phyloP scores from a whole-genome alignment of 2,888 invertebrate species.

The Monochamus alternatus region DNA sequence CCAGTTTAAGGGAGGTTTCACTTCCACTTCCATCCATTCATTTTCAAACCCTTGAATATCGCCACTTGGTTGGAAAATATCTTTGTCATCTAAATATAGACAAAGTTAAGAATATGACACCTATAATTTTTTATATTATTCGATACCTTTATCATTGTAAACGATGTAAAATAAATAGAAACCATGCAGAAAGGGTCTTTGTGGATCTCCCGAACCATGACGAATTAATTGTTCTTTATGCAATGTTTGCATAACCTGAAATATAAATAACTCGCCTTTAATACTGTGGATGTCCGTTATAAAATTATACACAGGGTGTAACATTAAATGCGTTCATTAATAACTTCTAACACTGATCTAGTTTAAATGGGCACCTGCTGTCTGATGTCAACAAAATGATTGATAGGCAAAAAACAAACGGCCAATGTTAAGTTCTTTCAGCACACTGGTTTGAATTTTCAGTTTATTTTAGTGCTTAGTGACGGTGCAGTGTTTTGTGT shows the following conservation, averaged over 20 bases:
- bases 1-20: conserved; percentile 75
- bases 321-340: no score
- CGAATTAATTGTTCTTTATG: conserved; percentile 87
- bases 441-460: no score
- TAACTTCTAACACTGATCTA: no score
- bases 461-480: no score
- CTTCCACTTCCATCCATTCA: conserved; percentile 93
- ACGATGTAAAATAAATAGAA: conserved; percentile 94
- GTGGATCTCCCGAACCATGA: conserved; percentile 91
- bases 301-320: no score
- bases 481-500: no score
- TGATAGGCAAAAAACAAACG: no score
- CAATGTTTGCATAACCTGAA: conserved; percentile 75
- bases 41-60: conserved; percentile 90
- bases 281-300: no score
- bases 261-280: conserved; percentile 18
- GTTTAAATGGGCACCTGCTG: no score
- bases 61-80: conserved; percentile 79
- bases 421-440: no score
- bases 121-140: conserved; percentile 1
- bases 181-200: conserved; percentile 87
- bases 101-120: not conserved
- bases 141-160: conserved; percentile 75
- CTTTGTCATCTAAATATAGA: conserved; percentile 69
- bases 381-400: no score